phyloP scores from a whole-genome alignment of 2,797 vertebrate species.

The Sebastes cheni region DNA sequence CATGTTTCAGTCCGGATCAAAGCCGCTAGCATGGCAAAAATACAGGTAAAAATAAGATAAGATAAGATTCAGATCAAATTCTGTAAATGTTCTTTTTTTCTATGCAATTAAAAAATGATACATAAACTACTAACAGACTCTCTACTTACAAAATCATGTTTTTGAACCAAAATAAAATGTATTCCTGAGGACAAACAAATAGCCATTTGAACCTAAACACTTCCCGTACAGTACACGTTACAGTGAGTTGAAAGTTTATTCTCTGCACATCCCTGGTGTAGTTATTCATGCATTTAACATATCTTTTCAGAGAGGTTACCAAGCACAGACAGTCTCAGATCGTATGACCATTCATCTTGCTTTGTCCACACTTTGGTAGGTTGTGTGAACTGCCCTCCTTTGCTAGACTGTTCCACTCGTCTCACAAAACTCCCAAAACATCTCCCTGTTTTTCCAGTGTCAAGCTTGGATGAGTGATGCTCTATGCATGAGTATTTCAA shows the following conservation, averaged over 20 bases:
- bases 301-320: not conserved
- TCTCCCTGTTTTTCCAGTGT: slow-evolving; percentile 65
- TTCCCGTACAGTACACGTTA: not conserved
- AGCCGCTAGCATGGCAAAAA: not conserved
- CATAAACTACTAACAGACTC: not conserved
- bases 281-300: not conserved
- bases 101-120: not conserved
- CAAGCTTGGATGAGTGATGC: slow-evolving; percentile 65
- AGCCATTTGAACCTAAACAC: not conserved
- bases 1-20: no score
- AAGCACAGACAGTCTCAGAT: not conserved
- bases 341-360: not conserved
- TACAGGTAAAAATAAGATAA: not conserved
- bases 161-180: not conserved
- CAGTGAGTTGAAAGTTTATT: not conserved
- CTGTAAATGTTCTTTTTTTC: not conserved
- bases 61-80: not conserved
- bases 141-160: not conserved
- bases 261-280: not conserved
- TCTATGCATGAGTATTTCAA: slow-evolving; percentile 56
- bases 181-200: not conserved
- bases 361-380: not conserved
- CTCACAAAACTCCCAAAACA: slow-evolving; percentile 35
- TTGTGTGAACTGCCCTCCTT: not conserved
- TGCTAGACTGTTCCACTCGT: slow-evolving; percentile 27